Evolutionary conservation across 2,888 invertebrate species (phyloP).

Genomic region (Drosophila mimica): DNA sequence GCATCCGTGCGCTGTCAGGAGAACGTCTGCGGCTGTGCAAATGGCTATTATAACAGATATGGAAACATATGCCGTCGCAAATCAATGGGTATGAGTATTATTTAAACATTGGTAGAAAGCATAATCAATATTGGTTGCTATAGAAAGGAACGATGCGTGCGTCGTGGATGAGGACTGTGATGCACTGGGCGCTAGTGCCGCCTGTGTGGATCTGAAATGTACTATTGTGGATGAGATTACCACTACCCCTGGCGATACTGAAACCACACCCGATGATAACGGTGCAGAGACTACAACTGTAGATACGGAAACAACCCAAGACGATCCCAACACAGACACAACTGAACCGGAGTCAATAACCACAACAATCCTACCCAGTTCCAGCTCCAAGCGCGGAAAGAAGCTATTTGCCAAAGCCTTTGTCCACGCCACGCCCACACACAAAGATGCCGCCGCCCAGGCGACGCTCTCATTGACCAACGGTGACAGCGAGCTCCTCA

Average conservation of each 20-base stretch:
- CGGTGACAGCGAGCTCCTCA: conserved; percentile 53
- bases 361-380: conserved; percentile 20
- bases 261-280: conserved; percentile 38
- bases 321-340: conserved; percentile 28
- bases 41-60: conserved; percentile 85
- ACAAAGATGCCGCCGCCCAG: conserved; percentile 63
- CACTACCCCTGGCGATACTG: conserved; percentile 22
- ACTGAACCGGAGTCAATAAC: conserved; percentile 21
- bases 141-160: conserved; percentile 83
- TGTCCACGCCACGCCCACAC: conserved; percentile 59
- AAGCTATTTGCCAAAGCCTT: conserved; percentile 56
- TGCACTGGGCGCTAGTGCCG: conserved; percentile 76
- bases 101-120: not conserved
- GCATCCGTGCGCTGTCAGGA: conserved; percentile 83
- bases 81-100: conserved; percentile 81
- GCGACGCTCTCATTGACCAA: conserved; percentile 56
- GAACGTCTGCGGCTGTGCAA: conserved; percentile 83
- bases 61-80: conserved; percentile 85
- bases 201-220: conserved; percentile 78
- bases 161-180: conserved; percentile 84
- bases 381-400: conserved; percentile 4
- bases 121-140: not conserved
- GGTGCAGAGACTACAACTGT: conserved; percentile 35
- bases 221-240: conserved; percentile 63
- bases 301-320: conserved; percentile 50